These are phyloP conservation scores for Oligia strigilis DNA, from an alignment of 2,888 invertebrate species.

Conservation along the genomic window DNA sequence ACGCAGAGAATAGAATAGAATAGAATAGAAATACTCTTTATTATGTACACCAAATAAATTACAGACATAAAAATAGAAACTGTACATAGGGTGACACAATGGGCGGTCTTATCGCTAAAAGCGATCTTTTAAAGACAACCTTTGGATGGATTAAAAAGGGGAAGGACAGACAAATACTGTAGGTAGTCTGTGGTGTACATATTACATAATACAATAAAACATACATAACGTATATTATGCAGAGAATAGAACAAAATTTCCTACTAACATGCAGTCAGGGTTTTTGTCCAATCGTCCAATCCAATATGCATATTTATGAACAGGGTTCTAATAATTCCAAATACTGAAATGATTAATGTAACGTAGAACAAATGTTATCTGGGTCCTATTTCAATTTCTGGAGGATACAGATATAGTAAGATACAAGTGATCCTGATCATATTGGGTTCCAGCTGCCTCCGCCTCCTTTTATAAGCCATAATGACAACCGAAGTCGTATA, in stretches of 20 bases:
- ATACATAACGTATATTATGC: too few relatives aligned
- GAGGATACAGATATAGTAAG: background rate
- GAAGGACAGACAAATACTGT: too few relatives aligned
- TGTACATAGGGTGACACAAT: too few relatives aligned
- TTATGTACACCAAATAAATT: too few relatives aligned
- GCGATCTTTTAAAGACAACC: too few relatives aligned
- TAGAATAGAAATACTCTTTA: too few relatives aligned
- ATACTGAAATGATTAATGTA: background rate
- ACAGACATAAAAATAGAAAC: too few relatives aligned
- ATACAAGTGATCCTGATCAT: background rate
- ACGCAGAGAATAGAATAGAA: background rate
- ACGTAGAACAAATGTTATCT: background rate
- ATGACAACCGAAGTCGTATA: background rate
- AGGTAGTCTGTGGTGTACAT: too few relatives aligned
- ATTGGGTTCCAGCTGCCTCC: background rate
- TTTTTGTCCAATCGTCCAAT: background rate
- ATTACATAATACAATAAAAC: too few relatives aligned
- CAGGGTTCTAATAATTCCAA: conserved; percentile 1
- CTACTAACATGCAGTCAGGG: background rate
- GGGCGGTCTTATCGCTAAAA: too few relatives aligned
- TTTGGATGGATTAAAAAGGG: too few relatives aligned
- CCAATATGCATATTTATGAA: background rate
- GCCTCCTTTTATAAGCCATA: background rate
- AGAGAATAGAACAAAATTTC: background rate
- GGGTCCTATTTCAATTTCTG: background rate